phyloP scores from a whole-genome alignment of 2,797 vertebrate species.

The Pipistrellus pipistrellus region DNA sequence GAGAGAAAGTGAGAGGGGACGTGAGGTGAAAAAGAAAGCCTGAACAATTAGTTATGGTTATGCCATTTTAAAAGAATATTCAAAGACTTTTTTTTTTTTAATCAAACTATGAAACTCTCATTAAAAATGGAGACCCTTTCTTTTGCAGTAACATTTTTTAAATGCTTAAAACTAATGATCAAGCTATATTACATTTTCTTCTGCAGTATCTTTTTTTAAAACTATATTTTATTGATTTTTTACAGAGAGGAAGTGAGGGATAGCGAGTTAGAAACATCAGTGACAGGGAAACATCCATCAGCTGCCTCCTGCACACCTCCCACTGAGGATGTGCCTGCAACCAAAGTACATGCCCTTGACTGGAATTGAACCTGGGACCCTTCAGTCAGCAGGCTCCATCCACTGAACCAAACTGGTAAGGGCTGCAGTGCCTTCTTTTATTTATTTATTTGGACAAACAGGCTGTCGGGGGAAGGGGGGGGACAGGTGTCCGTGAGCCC shows the following conservation, averaged over 20 bases:
- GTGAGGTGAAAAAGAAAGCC: not conserved
- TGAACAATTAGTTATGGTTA: not conserved
- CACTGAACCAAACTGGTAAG: no score
- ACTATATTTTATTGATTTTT: no score
- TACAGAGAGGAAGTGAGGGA: no score
- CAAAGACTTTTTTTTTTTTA: slow-evolving; percentile 33
- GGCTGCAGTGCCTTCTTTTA: not conserved
- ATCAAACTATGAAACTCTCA: not conserved
- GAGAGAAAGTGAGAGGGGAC: not conserved
- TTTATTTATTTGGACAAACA: not conserved
- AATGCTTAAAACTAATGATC: slow-evolving; percentile 30
- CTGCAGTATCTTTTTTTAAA: no score
- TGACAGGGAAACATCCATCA: no score
- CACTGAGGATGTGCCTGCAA: no score
- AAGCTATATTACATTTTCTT: not conserved
- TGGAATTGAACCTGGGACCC: no score
- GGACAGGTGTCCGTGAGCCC: not conserved
- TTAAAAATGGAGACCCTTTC: not conserved
- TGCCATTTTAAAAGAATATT: not conserved
- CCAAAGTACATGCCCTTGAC: no score
- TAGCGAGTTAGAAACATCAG: no score
- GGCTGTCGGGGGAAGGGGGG: not conserved
- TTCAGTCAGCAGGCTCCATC: no score
- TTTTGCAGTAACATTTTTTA: not conserved
- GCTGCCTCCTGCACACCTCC: no score